Conservation (phyloP, 2,888 invertebrate species). For the Andrena camellia region DNA sequence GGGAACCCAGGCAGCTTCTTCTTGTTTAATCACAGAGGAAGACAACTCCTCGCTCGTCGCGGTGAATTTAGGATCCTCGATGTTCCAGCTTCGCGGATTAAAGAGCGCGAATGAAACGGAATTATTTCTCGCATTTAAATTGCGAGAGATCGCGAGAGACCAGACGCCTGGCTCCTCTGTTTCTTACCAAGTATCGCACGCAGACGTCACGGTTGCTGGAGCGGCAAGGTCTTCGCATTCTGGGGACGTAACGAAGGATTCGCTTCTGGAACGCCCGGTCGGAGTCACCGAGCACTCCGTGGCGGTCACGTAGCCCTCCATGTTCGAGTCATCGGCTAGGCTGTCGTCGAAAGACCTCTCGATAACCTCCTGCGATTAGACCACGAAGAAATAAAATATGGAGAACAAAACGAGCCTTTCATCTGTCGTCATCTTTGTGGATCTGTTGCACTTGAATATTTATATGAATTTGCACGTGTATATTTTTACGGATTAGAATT, state of each 20-base stretch:
- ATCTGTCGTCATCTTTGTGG: no score
- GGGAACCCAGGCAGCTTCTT: slow-evolving; percentile 22
- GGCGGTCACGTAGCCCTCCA: slow-evolving; percentile 89
- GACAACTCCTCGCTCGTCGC: slow-evolving; percentile 10
- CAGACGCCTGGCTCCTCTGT: neutral
- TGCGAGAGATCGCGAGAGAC: neutral
- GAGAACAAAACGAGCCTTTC: neutral
- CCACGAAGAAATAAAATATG: neutral
- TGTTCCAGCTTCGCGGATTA: slow-evolving; percentile 40
- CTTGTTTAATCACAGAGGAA: slow-evolving; percentile 19
- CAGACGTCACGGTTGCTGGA: slow-evolving; percentile 33
- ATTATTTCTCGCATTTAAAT: neutral
- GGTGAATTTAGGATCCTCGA: slow-evolving; percentile 50
- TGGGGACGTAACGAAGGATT: slow-evolving; percentile 90
- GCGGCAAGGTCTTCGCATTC: slow-evolving; percentile 86
- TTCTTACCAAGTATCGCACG: slow-evolving; percentile 48
- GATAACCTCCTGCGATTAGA: slow-evolving; percentile 35
- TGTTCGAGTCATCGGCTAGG: slow-evolving; percentile 86
- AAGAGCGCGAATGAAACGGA: neutral
- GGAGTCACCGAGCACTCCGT: slow-evolving; percentile 89
- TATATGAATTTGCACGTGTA: no score
- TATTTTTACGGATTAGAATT: no score
- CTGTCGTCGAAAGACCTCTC: slow-evolving; percentile 63
- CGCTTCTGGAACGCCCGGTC: slow-evolving; percentile 86
- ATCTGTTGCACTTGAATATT: no score